Evolutionary conservation across 2,113 vertebrate species (phyloP).

Genomic region (Dipodomys ordii): DNA sequence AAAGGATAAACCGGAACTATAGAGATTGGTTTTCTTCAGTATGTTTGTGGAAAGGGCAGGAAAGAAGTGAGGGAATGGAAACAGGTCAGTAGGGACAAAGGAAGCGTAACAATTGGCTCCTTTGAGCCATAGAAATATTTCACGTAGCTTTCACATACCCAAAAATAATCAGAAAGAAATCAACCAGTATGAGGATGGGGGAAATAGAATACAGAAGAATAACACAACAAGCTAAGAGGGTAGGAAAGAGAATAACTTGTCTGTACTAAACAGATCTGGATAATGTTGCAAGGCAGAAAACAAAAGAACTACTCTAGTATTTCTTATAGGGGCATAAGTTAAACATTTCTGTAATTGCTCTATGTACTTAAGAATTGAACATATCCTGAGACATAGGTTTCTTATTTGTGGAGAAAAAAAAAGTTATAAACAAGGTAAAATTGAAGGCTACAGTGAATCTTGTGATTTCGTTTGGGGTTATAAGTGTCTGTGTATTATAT

Average conservation of each 20-base stretch:
- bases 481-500: constrained; percentile 49
- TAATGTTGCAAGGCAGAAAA: not conserved
- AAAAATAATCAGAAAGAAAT: constrained; percentile 3
- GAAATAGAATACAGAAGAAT: not conserved
- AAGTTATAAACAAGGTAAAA: not conserved
- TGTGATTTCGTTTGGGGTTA: constrained; percentile 25
- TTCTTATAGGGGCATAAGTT: not conserved
- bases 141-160: not conserved
- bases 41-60: not conserved
- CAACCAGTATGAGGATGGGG: not conserved
- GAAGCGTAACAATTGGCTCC: not conserved
- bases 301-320: not conserved
- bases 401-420: not conserved
- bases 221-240: not conserved
- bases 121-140: not conserved
- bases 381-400: not conserved
- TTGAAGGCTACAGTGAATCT: not conserved
- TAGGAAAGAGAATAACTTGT: not conserved
- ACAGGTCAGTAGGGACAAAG: not conserved
- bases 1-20: not conserved
- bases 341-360: not conserved
- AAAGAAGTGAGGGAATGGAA: not conserved
- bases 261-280: not conserved
- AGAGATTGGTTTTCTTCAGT: not conserved
- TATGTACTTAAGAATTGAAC: not conserved